Percentiles rank a stretch among this genome's conserved stretches.
These are phyloP conservation scores for Bubo scandiacus DNA, from an alignment of 2,113 vertebrate species.

Conservation along the genomic window DNA sequence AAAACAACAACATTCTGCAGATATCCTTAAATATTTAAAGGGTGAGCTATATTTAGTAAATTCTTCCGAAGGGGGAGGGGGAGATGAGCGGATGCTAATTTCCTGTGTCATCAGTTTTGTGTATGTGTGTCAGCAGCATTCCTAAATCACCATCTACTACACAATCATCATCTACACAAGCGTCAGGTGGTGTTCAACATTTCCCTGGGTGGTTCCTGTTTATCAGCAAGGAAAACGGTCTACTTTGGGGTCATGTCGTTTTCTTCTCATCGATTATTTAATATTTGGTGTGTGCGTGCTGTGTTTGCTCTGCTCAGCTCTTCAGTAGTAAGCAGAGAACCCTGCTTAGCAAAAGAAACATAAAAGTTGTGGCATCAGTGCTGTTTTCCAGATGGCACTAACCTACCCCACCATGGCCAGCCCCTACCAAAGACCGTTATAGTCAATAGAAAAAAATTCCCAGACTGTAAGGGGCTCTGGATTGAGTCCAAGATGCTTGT, in stretches of 20 bases:
- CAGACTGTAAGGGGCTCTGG: not conserved
- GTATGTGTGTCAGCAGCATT: slow-evolving; percentile 37
- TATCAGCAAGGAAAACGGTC: not conserved
- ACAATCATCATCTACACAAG: not conserved
- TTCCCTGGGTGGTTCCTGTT: not conserved
- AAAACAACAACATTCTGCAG: slow-evolving; percentile 50
- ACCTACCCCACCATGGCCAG: not conserved
- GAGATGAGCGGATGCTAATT: slow-evolving; percentile 19
- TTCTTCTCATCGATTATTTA: not conserved
- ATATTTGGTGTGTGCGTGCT: rapidly evolving
- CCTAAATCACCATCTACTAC: slow-evolving; percentile 6
- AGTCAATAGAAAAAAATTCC: not conserved
- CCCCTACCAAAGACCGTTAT: not conserved
- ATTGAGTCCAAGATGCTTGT: not conserved
- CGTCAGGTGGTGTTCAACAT: not conserved
- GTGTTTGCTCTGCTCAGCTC: not conserved
- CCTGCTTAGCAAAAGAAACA: not conserved
- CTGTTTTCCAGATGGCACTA: not conserved
- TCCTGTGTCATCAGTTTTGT: slow-evolving; percentile 40
- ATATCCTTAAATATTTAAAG: slow-evolving; percentile 50
- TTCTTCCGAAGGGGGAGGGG: not conserved
- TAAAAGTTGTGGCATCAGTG: not conserved
- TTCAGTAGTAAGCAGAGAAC: not conserved
- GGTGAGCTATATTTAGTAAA: slow-evolving; percentile 42
- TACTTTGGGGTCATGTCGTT: not conserved